phyloP scores from a whole-genome alignment of 2,888 invertebrate species.

The Labia minor region DNA sequence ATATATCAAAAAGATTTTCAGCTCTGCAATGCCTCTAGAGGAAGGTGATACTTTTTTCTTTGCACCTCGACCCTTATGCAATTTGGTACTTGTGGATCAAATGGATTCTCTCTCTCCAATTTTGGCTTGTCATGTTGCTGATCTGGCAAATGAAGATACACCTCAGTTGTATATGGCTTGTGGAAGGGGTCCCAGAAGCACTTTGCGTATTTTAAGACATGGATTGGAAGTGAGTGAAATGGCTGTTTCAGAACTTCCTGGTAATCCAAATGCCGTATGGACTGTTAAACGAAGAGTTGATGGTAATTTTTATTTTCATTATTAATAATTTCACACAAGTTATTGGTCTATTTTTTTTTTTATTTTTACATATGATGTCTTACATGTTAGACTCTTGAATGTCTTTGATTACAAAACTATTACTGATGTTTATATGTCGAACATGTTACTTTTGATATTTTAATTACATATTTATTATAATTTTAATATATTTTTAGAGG shows the following conservation, averaged over 20 bases:
- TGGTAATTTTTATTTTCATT: constrained; percentile 57
- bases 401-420: background rate
- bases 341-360: no score
- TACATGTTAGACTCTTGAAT: constrained; percentile 2
- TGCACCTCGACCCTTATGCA: constrained; percentile 83
- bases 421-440: background rate
- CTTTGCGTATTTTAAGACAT: constrained; percentile 84
- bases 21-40: constrained; percentile 94
- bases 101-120: constrained; percentile 92
- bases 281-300: constrained; percentile 93
- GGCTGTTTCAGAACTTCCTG: constrained; percentile 99
- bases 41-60: constrained; percentile 99
- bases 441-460: background rate
- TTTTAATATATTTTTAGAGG: constrained; percentile 71
- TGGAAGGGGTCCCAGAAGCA: constrained; percentile 90
- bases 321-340: background rate
- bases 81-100: constrained; percentile 93
- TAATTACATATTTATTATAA: constrained; percentile 22
- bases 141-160: constrained; percentile 93
- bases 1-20: constrained; percentile 41
- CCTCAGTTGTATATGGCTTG: constrained; percentile 95
- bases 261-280: constrained; percentile 99
- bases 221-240: constrained; percentile 98
- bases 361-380: background rate
- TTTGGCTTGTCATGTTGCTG: constrained; percentile 71